Conservation (phyloP, 2,797 vertebrate genomes). For the Melanotaenia pygmaea region DNA sequence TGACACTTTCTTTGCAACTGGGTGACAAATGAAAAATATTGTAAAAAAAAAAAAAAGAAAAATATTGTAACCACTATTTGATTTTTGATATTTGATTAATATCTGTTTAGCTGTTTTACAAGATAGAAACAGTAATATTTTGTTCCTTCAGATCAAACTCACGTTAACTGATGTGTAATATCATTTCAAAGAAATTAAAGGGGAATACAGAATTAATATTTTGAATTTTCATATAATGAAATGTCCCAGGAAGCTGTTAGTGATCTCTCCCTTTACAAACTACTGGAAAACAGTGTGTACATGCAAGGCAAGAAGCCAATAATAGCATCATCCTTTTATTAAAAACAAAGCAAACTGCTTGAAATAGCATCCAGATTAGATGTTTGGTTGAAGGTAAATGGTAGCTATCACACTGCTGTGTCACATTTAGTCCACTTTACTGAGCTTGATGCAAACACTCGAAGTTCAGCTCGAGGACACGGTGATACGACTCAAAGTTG, state of each 20-base stretch:
- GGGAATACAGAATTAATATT: not conserved
- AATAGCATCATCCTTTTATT: not conserved
- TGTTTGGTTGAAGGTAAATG: constrained; percentile 52
- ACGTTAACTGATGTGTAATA: too few species aligned
- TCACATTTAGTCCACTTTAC: constrained; percentile 33
- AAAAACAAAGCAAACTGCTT: not conserved
- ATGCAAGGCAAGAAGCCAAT: not conserved
- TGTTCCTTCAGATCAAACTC: not conserved
- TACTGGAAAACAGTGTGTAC: too few species aligned
- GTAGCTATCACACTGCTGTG: constrained; percentile 54
- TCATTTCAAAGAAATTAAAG: too few species aligned
- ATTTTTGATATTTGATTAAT: too few species aligned
- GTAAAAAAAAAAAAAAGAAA: too few species aligned
- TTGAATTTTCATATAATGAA: too few species aligned
- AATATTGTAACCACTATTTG: not conserved
- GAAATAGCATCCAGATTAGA: not conserved
- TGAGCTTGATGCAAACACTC: constrained; percentile 31
- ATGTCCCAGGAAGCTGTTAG: too few species aligned
- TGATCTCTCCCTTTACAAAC: too few species aligned
- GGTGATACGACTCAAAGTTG: not conserved
- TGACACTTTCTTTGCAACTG: not conserved
- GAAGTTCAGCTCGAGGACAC: constrained; percentile 18
- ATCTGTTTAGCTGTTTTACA: not conserved
- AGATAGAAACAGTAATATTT: not conserved
- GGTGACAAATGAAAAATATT: constrained; percentile 3